Percentiles rank a stretch among this genome's conserved stretches.
These are phyloP conservation scores for Rhinoptilus africanus DNA, from an alignment of 2,113 vertebrate species.

Conservation along the genomic window DNA sequence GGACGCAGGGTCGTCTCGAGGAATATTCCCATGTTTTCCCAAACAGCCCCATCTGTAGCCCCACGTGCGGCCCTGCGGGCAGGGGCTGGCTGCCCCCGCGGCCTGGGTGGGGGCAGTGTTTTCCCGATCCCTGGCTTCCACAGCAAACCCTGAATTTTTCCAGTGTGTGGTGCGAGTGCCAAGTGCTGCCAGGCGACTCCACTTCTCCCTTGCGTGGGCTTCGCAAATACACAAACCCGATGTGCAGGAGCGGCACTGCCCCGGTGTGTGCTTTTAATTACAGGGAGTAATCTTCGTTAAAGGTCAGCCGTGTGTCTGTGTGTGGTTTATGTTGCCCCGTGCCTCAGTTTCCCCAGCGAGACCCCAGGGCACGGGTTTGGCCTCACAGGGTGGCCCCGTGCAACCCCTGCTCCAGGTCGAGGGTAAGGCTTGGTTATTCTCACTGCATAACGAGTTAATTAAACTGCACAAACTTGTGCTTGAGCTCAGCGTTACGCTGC, in stretches of 20 bases:
- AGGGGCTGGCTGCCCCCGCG: background rate
- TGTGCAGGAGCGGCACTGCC: background rate
- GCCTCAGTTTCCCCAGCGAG: background rate
- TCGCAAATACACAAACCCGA: background rate
- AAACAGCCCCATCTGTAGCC: background rate
- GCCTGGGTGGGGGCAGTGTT: background rate
- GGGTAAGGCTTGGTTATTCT: background rate
- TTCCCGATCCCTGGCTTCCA: background rate
- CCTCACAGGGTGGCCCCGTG: no score
- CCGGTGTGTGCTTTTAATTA: background rate
- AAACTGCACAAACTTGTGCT: no score
- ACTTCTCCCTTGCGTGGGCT: background rate
- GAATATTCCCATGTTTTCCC: background rate
- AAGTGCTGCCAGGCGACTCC: background rate
- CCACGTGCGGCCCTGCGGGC: background rate
- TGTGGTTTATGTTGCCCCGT: background rate
- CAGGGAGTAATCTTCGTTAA: background rate
- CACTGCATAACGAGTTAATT: background rate
- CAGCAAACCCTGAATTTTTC: background rate
- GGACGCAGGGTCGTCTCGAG: background rate
- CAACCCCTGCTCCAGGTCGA: no score
- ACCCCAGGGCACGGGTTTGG: no score
- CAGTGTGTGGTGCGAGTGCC: background rate
- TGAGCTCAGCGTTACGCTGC: accelerated
- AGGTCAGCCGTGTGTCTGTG: no score